Conservation (phyloP, 2,113 vertebrate species). For the Bombycilla garrulus region DNA sequence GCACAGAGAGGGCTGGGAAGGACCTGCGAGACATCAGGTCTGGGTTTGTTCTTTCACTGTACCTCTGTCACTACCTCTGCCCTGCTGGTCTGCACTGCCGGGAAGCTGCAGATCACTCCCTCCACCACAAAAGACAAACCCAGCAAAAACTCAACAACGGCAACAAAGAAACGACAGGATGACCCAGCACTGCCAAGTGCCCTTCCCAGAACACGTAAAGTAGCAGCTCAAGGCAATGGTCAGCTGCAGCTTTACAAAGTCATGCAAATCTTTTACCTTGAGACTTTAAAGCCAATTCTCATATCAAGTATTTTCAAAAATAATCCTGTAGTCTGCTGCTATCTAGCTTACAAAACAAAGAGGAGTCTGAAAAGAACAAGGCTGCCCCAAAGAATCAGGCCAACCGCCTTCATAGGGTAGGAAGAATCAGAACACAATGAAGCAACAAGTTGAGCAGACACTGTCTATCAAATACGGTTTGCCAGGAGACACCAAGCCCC, state of each 20-base stretch:
- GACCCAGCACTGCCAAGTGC: not conserved
- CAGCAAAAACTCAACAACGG: not conserved
- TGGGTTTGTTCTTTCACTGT: fast-evolving
- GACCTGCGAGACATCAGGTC: not conserved
- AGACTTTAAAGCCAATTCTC: conserved; percentile 34
- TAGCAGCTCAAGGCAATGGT: not conserved
- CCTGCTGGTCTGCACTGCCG: not conserved
- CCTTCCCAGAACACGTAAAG: not conserved
- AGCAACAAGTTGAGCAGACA: conserved; percentile 64
- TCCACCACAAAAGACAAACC: not conserved
- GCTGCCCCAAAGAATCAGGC: not conserved
- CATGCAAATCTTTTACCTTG: conserved; percentile 33
- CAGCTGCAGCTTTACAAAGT: conserved; percentile 22
- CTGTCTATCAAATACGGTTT: not conserved
- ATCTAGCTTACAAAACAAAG: conserved; percentile 47
- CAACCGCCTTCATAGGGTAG: not conserved
- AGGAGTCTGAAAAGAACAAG: not conserved
- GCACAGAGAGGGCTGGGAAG: not conserved
- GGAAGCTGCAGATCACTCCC: not conserved
- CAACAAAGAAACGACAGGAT: not conserved
- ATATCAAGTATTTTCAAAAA: conserved; percentile 55
- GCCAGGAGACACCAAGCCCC: not conserved
- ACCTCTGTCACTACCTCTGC: not conserved
- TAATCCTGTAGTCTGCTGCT: not conserved
- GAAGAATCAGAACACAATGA: conserved; percentile 30